Percentiles rank a stretch among this genome's conserved stretches.
Evolutionary conservation across 2,888 invertebrate genomes (phyloP).

Genomic region (Euplexia lucipara): DNA sequence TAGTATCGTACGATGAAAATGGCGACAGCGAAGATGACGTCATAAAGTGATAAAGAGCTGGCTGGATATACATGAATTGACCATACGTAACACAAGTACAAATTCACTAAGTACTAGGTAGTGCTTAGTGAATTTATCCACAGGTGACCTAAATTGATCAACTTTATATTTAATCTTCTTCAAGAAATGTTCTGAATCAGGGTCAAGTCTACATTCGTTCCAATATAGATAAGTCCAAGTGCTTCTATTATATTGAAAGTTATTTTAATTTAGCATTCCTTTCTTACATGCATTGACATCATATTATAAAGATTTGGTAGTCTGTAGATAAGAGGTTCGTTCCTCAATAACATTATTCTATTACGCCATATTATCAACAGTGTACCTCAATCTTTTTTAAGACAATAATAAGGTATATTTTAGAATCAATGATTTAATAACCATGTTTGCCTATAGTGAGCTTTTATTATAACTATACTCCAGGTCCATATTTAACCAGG

Average conservation of each 20-base stretch:
- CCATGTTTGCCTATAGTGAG: too few species aligned
- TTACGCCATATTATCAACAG: too few species aligned
- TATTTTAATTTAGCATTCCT: conserved; percentile 5
- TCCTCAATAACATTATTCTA: not conserved
- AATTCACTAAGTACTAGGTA: not conserved
- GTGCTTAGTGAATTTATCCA: conserved; percentile 3
- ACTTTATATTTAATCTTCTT: not conserved
- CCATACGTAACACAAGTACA: not conserved
- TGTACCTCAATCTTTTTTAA: too few species aligned
- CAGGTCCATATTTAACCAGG: too few species aligned
- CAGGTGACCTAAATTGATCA: conserved; percentile 4
- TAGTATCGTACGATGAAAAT: conserved; percentile 29
- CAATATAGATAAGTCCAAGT: conserved; percentile 10
- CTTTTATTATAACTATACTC: too few species aligned
- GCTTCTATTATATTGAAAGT: conserved; percentile 8
- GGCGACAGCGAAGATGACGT: conserved; percentile 13
- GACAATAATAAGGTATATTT: too few species aligned
- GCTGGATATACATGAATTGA: conserved; percentile 11
- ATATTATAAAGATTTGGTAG: not conserved
- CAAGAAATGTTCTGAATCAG: conserved; percentile 6
- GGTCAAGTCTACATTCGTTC: conserved; percentile 7
- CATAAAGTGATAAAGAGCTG: conserved; percentile 13
- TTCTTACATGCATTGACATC: conserved; percentile 13
- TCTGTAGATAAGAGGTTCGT: not conserved
- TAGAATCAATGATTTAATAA: too few species aligned